phyloP scores from a whole-genome alignment of 2,113 vertebrate species.

The Crotalus horridus region DNA sequence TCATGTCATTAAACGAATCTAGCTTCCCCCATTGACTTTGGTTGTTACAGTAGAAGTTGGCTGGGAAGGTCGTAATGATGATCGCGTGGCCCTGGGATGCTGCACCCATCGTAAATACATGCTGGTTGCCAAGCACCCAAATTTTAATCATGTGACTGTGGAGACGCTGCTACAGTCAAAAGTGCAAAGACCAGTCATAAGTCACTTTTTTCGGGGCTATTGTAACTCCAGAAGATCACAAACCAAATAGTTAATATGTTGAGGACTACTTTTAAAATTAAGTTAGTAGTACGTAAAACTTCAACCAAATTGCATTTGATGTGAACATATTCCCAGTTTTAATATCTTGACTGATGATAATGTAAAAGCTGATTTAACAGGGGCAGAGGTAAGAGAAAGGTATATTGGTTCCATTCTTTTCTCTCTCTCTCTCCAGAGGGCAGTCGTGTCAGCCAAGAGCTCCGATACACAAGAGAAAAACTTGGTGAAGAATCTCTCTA shows the following conservation, averaged over 20 bases:
- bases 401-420: neutral
- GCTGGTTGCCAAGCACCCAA: neutral
- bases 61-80: neutral
- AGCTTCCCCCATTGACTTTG: neutral
- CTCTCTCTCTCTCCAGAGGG: slow-evolving; percentile 73
- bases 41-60: neutral
- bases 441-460: slow-evolving; percentile 93
- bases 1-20: neutral
- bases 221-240: neutral
- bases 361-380: neutral
- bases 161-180: neutral
- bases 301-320: neutral
- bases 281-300: neutral
- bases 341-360: neutral
- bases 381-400: neutral
- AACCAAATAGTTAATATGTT: neutral
- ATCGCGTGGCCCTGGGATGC: neutral
- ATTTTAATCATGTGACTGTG: neutral
- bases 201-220: neutral
- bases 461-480: slow-evolving; percentile 95
- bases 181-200: neutral
- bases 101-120: neutral
- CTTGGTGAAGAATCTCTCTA: slow-evolving; percentile 93
- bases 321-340: neutral
- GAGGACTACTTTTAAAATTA: neutral